Evolutionary conservation across 2,797 vertebrate species (phyloP).

Genomic region (Muraenolepis orangiensis): DNA sequence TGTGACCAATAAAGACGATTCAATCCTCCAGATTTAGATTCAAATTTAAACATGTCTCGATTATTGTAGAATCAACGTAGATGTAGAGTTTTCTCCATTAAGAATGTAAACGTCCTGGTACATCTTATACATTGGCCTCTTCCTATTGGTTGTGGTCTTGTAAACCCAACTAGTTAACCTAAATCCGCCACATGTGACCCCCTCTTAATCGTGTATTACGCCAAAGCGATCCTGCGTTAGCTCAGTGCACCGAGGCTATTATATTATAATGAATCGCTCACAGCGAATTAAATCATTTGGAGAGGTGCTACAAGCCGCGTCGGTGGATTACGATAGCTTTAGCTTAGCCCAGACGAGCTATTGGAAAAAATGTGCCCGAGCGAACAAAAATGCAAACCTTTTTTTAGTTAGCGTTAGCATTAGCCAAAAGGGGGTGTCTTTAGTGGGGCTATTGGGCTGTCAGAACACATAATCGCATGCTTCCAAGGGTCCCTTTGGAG

Average conservation of each 20-base stretch:
- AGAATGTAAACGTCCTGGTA: neutral
- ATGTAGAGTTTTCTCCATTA: neutral
- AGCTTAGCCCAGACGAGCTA: constrained; percentile 43
- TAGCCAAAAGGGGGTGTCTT: constrained; percentile 71
- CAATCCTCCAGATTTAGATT: too few species aligned
- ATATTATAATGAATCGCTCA: constrained; percentile 78
- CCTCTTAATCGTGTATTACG: constrained; percentile 83
- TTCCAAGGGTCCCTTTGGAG: constrained; percentile 86
- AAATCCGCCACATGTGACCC: constrained; percentile 89
- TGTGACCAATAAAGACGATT: too few species aligned
- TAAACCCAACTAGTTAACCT: constrained; percentile 50
- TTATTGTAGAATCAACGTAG: too few species aligned
- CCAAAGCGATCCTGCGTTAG: constrained; percentile 82
- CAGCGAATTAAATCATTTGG: constrained; percentile 75
- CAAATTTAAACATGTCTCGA: too few species aligned
- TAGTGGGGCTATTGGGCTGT: constrained; percentile 86
- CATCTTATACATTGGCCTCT: neutral
- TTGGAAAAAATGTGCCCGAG: constrained; percentile 69
- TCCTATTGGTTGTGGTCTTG: constrained; percentile 30
- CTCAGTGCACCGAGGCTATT: constrained; percentile 81
- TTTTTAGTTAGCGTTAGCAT: constrained; percentile 70
- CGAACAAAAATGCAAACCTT: constrained; percentile 81
- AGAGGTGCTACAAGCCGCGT: constrained; percentile 75
- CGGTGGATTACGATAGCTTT: constrained; percentile 66
- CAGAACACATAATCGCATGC: constrained; percentile 87